These are phyloP conservation scores for Serrognathus titanus DNA, from an alignment of 2,888 invertebrate genomes.

Conservation along the genomic window DNA sequence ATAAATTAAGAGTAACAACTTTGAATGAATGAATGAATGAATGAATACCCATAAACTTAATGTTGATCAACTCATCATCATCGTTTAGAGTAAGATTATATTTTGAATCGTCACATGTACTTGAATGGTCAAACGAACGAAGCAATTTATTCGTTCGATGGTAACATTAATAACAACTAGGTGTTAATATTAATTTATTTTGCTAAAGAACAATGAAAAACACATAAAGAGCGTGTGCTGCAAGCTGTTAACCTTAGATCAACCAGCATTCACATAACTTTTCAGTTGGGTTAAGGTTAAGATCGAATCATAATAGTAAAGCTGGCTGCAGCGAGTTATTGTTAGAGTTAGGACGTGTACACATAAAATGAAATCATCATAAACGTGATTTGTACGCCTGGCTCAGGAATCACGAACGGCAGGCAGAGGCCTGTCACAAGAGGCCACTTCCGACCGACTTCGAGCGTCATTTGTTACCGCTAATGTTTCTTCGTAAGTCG, in stretches of 20 bases:
- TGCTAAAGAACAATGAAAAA: too few relatives aligned
- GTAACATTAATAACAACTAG: too few relatives aligned
- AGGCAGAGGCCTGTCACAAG: slow-evolving; percentile 26
- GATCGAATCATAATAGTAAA: slow-evolving; percentile 36
- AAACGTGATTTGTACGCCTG: slow-evolving; percentile 43
- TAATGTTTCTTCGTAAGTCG: slow-evolving; percentile 14
- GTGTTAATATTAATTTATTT: too few relatives aligned
- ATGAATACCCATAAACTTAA: too few relatives aligned
- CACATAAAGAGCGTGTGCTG: too few relatives aligned
- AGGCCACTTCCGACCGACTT: slow-evolving; percentile 39
- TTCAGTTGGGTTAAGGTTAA: slow-evolving; percentile 30
- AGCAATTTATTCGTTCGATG: too few relatives aligned
- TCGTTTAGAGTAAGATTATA: too few relatives aligned
- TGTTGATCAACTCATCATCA: too few relatives aligned
- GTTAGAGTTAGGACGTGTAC: slow-evolving; percentile 37
- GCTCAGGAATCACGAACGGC: slow-evolving; percentile 39
- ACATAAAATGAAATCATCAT: slow-evolving; percentile 45
- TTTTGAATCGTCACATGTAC: too few relatives aligned
- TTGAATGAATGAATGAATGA: too few relatives aligned
- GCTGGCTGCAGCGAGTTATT: slow-evolving; percentile 35
- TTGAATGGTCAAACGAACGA: too few relatives aligned
- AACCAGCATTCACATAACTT: slow-evolving; percentile 13
- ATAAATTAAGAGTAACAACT: too few relatives aligned
- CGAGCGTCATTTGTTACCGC: slow-evolving; percentile 18
- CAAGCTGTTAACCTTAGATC: slow-evolving; percentile 1